Percentiles rank a stretch among this genome's conserved stretches.
These are phyloP conservation scores for Myrmophylax atrothorax DNA, from an alignment of 2,113 vertebrate species.

Conservation along the genomic window DNA sequence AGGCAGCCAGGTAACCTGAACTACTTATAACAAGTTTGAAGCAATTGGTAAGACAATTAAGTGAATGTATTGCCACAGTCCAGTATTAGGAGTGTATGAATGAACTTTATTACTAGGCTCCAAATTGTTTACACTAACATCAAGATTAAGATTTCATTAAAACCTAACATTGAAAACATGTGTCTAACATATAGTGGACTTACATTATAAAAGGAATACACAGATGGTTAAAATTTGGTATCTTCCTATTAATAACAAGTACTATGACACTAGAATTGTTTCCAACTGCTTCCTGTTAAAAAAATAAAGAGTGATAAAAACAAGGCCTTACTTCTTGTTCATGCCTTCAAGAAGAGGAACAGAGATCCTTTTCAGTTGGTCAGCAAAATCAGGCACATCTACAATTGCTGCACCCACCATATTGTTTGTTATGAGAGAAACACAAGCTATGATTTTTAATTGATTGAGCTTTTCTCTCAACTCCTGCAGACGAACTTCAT, in stretches of 20 bases:
- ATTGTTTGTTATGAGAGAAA: conserved; percentile 88
- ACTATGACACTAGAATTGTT: background rate
- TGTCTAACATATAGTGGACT: background rate
- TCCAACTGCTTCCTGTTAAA: background rate
- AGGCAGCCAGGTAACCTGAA: background rate
- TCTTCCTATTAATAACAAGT: background rate
- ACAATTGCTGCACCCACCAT: conserved; percentile 80
- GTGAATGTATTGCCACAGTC: background rate
- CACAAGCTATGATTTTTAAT: conserved; percentile 82
- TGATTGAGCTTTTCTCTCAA: conserved; percentile 84
- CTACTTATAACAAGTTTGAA: background rate
- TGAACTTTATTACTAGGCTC: background rate
- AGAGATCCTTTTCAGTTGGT: conserved; percentile 85
- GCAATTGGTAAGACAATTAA: background rate
- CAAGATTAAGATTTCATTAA: background rate
- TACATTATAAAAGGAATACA: background rate
- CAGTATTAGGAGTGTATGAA: background rate
- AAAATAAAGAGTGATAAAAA: background rate
- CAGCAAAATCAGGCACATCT: conserved; percentile 79
- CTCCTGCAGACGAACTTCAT: conserved; percentile 86
- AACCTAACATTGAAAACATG: background rate
- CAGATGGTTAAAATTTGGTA: background rate
- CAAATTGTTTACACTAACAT: background rate
- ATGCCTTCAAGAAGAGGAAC: conserved; percentile 88
- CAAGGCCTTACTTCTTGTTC: conserved; percentile 82